Conservation (phyloP, 2,797 vertebrate species). For the Anomalospiza imberbis region DNA sequence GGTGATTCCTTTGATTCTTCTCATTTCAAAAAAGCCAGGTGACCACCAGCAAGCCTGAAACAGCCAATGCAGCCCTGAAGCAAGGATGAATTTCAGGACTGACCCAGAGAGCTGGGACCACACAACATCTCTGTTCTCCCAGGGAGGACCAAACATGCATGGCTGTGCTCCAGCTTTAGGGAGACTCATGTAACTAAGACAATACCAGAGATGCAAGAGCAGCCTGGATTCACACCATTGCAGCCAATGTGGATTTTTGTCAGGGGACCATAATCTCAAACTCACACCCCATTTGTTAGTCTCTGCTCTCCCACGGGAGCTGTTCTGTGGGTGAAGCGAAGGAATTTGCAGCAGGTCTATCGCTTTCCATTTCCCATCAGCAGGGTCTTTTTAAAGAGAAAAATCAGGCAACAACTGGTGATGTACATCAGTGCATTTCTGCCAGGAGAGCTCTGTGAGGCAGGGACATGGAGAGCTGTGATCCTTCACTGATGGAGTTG, state of each 20-base stretch:
- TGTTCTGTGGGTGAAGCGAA: background rate
- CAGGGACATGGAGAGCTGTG: background rate
- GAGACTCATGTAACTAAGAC: background rate
- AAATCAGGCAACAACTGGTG: background rate
- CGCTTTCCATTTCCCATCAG: background rate
- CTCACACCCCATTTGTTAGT: constrained; percentile 16
- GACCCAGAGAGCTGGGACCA: background rate
- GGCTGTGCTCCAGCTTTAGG: background rate
- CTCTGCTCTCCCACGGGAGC: background rate
- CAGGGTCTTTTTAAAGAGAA: background rate
- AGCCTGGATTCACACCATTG: constrained; percentile 2
- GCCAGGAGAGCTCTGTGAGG: background rate
- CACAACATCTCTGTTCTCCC: background rate
- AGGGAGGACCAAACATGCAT: background rate
- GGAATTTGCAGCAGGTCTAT: background rate
- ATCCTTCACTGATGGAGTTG: background rate
- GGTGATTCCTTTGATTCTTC: background rate
- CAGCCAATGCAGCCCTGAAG: background rate
- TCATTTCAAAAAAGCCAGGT: background rate
- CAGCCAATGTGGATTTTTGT: background rate
- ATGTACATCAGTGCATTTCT: background rate
- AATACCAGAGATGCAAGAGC: background rate
- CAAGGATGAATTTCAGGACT: background rate
- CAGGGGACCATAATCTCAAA: constrained; percentile 13
- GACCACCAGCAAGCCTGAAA: background rate